A percentile compares a stretch with the other conserved stretches of the same genome.
Conservation (phyloP, 2,797 vertebrate genomes). For the Melanotaenia maccullochi region DNA sequence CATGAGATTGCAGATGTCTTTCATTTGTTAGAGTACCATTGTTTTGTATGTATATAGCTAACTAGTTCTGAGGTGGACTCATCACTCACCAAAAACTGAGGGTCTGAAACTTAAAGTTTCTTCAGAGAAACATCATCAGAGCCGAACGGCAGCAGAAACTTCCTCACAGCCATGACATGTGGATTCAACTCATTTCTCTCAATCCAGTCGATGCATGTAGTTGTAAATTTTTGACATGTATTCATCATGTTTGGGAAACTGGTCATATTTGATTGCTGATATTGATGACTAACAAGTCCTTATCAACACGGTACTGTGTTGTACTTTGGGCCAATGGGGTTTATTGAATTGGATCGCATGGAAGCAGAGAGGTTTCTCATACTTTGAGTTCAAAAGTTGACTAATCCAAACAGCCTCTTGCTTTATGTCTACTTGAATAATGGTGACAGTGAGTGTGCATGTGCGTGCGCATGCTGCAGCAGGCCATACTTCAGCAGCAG, state of each 20-base stretch:
- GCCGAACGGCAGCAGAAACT: not conserved
- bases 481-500: conserved; percentile 64
- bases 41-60: too few species aligned
- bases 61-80: too few species aligned
- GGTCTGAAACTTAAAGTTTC: too few species aligned
- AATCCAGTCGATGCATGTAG: not conserved
- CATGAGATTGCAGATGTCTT: too few species aligned
- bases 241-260: not conserved
- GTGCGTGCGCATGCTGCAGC: conserved; percentile 41
- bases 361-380: conserved; percentile 40
- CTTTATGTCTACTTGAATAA: conserved; percentile 74
- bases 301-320: conserved; percentile 21
- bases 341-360: conserved; percentile 43
- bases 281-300: conserved; percentile 35
- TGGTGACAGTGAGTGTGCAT: conserved; percentile 42
- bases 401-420: conserved; percentile 42
- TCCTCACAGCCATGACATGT: not conserved
- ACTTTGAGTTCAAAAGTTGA: conserved; percentile 77
- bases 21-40: too few species aligned
- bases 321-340: conserved; percentile 30
- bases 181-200: too few species aligned
- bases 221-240: not conserved
- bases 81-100: too few species aligned
- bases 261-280: conserved; percentile 29
- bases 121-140: too few species aligned